Base-by-base conservation (phyloP, 2,888 invertebrate species). In the Melipona bicolor region DNA sequence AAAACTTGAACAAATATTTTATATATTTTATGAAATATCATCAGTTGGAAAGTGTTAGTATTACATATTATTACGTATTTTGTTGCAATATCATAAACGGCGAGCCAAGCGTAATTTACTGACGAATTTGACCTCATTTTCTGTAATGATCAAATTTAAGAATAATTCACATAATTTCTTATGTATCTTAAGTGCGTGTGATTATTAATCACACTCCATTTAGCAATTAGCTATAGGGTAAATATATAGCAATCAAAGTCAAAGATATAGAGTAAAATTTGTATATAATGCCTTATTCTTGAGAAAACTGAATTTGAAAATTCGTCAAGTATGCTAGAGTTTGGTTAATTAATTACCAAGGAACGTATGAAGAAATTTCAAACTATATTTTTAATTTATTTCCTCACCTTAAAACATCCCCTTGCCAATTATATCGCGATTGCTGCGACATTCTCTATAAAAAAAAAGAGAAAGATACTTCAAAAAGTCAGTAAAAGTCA, bases 41-140 rank as follows among this genome's bases (percentile, higher is more conserved):
- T 49, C 50, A 17, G 4, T 17, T 50, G 3, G 5, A 17, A 4
- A 52, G n/a, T 36, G n/a, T 32, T 11, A 6, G 21, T 17, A 15
- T 56, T 67, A 32, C 27, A 27, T n/a, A 67, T 11, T 43, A 11
- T 75, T 75, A 49, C 27, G 27, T 56, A 54, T 27, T 4, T 27
- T 36, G 21, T 56, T 27, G n/a, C 24, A 56, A 75, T 64, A 21
- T 13, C 15, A 56, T 24, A 27, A 43, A 61, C 27, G 59, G 59
- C 17, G 19, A 72, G 43, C n/a, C 6, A 13, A 52, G 17, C 32
- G 50, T 64, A 73, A 36, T 24, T 62, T 11, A 21, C 4, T n/a
- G 49, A 77, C 50, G 19, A 77, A 61, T 13, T 77, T 24, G 50
- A 62, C 36, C 49, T 15, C 50, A 65, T 24, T 56, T 3, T 24